Evolutionary conservation across 2,888 invertebrate species (phyloP).

Genomic region (Phragmatobia fuliginosa): DNA sequence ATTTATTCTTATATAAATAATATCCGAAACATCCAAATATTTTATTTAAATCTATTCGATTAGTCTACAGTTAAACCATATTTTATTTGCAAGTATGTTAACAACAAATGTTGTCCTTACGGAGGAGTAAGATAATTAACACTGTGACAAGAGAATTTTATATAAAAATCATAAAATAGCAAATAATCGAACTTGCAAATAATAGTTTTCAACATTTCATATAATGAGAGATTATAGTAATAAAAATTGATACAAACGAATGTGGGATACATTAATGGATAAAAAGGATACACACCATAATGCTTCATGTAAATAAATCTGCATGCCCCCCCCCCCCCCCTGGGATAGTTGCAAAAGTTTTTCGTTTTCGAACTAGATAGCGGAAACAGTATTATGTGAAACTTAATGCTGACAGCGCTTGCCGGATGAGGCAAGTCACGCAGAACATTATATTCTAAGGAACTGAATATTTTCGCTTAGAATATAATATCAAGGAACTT

Average conservation of each 20-base stretch:
- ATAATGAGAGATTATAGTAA: slow-evolving; percentile 41
- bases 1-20: too few relatives aligned
- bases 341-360: too few relatives aligned
- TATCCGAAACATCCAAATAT: too few relatives aligned
- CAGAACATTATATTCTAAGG: slow-evolving; percentile 54
- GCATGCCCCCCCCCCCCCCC: too few relatives aligned
- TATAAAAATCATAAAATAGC: too few relatives aligned
- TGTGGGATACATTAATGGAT: slow-evolving; percentile 67
- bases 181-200: too few relatives aligned
- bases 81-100: background rate
- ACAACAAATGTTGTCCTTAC: too few relatives aligned
- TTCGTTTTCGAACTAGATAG: too few relatives aligned
- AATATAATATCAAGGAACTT: slow-evolving; percentile 60
- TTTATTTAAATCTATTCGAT: background rate
- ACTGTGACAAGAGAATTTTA: too few relatives aligned
- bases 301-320: too few relatives aligned
- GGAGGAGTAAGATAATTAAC: too few relatives aligned
- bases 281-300: too few relatives aligned
- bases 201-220: background rate
- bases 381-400: slow-evolving; percentile 62
- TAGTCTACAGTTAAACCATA: background rate
- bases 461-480: slow-evolving; percentile 57
- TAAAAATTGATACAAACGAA: slow-evolving; percentile 21
- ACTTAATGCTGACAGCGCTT: slow-evolving; percentile 49
- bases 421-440: slow-evolving; percentile 68